A percentile compares a stretch with the other conserved stretches of the same genome.
These are phyloP conservation scores for Drosophila nigritarsus DNA, from an alignment of 2,888 invertebrate species.

Conservation along the genomic window DNA sequence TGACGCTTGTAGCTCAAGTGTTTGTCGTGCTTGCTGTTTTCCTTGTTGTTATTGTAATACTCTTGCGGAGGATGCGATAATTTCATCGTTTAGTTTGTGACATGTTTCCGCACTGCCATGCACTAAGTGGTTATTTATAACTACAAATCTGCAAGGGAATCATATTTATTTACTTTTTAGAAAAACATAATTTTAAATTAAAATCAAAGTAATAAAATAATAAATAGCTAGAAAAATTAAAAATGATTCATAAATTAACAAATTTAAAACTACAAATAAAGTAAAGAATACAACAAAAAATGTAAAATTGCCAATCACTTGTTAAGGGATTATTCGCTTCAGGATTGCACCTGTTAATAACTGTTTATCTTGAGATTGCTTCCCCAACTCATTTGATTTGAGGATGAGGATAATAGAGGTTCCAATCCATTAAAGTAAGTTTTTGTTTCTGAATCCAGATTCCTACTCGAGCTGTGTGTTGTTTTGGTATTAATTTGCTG, in stretches of 20 bases:
- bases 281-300: too few species aligned
- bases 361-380: neutral
- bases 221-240: too few species aligned
- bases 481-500: neutral
- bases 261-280: too few species aligned
- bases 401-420: neutral
- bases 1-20: conserved; percentile 30
- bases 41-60: neutral
- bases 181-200: accelerated
- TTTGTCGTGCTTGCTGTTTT: neutral
- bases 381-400: neutral
- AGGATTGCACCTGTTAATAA: neutral
- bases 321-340: neutral
- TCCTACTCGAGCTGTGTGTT: neutral
- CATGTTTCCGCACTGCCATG: neutral
- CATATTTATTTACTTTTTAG: neutral
- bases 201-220: too few species aligned
- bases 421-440: neutral
- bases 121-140: too few species aligned
- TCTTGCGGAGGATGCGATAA: neutral
- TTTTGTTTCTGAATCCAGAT: neutral
- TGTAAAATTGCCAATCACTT: too few species aligned
- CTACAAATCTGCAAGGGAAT: neutral
- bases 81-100: neutral
- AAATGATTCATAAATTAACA: too few species aligned